Conservation (phyloP, 2,113 vertebrate genomes). For the Cyphomyrus plagiostoma region DNA sequence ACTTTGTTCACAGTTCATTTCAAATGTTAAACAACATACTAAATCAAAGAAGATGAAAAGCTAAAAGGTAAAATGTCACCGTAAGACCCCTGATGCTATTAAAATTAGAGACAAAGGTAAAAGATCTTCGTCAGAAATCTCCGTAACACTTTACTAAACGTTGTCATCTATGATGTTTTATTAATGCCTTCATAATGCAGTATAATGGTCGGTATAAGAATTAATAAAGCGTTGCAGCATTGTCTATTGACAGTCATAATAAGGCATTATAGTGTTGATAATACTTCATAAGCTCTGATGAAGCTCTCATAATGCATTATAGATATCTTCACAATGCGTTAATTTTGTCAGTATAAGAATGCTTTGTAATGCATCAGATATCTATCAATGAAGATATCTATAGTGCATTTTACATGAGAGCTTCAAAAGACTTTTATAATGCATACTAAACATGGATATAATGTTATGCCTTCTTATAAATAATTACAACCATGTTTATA, state of each 20-base stretch:
- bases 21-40: neutral
- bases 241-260: neutral
- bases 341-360: neutral
- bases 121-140: neutral
- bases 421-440: neutral
- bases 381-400: neutral
- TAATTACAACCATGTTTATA: too few species aligned
- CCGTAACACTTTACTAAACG: neutral
- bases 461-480: neutral
- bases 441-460: neutral
- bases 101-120: neutral
- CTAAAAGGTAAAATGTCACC: neutral
- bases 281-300: neutral
- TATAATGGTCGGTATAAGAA: neutral
- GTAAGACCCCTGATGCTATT: neutral
- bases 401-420: neutral
- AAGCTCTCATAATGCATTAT: neutral
- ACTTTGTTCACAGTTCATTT: neutral
- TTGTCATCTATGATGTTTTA: neutral
- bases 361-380: neutral
- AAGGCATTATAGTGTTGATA: neutral
- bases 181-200: neutral
- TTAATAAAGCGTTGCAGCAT: neutral
- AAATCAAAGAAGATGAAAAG: neutral
- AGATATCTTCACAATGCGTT: neutral